Conservation (phyloP, 2,888 invertebrate species). For the Alcis repandata region DNA sequence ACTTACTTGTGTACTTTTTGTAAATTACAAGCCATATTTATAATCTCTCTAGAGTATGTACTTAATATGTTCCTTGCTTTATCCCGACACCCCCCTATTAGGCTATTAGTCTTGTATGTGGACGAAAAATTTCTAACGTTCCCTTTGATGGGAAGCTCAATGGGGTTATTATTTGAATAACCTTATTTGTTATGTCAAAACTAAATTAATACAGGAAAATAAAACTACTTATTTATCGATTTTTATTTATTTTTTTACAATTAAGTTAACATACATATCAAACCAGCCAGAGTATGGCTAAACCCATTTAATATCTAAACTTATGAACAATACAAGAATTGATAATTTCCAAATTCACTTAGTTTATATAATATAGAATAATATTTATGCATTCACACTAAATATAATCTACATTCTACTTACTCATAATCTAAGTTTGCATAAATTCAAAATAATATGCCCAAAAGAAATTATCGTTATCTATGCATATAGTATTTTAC, state of each 20-base stretch:
- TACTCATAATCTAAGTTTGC: constrained; percentile 86
- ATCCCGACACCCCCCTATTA: too few relatives aligned
- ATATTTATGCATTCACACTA: constrained; percentile 85
- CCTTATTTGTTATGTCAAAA: constrained; percentile 5
- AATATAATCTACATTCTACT: constrained; percentile 86
- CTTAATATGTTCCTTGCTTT: too few relatives aligned
- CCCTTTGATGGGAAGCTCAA: too few relatives aligned
- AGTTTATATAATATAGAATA: constrained; percentile 84
- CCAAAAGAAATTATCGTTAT: constrained; percentile 87
- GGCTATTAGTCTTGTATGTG: too few relatives aligned
- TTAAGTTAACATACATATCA: constrained; percentile 87
- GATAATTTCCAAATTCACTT: constrained; percentile 87
- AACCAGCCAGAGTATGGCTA: constrained; percentile 87
- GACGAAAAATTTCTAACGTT: too few relatives aligned
- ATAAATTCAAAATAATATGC: constrained; percentile 87
- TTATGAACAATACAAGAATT: constrained; percentile 87
- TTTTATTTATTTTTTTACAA: constrained; percentile 84
- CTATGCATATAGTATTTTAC: constrained; percentile 86
- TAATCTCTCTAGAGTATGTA: not conserved
- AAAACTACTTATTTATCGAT: constrained; percentile 72
- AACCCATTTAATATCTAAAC: constrained; percentile 87
- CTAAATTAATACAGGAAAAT: constrained; percentile 60
- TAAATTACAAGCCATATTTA: too few relatives aligned
- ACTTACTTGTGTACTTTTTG: too few relatives aligned
- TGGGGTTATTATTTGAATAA: too few relatives aligned